Evolutionary conservation across 2,113 vertebrate species (phyloP), one percentile per base, ranked within the genome.

Genomic region (Cranoglanis bouderius): DNA sequence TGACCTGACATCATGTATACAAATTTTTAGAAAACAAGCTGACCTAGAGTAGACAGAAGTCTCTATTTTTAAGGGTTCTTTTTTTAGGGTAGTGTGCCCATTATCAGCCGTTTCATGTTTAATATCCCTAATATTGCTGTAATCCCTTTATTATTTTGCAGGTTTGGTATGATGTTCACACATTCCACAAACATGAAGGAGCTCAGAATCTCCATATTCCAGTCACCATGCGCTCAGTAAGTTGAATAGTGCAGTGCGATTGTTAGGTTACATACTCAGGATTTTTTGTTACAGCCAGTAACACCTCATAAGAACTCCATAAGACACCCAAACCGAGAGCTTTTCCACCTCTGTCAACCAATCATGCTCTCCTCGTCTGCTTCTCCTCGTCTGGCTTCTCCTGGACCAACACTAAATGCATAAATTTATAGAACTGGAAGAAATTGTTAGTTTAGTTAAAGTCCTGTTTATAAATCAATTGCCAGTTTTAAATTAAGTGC

Each of bases 121-220:
- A 74, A 4, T 40, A 61, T n/a, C 78, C 6, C 14, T 29, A 24
- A 14, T 19, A 32, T 21, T 40, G 3, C 24, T 55, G 2, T 32
- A 38, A 65, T 80, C 55, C 29, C 21, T 46, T 29, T 51, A 51
- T 82, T 81, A 1, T 85, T 74, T 46, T 78, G 40, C 90, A 98
- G 97, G 94, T 98, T 72, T 98, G 97, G 97, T 98, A 96, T 78
- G 97, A 98, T 26, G 91, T 95, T 86, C 94, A 96, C 87, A 97
- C 94, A 38, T 96, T 96, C 92, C 96, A 97, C 94, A 98, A 96
- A 90, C 94, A 97, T 92, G 93, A 95, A 0, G 96, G 97, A 1
- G 96, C 94, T 86, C 97, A 97, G 93, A 97, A 94, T 77, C 95
- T 97, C 82, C 97, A 98, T 90, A 93, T 97, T 59, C 95, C 97